A percentile compares a stretch with the other conserved stretches of the same genome.
Evolutionary conservation across 2,113 vertebrate genomes (phyloP).

Genomic region (Tursiops truncatus): DNA sequence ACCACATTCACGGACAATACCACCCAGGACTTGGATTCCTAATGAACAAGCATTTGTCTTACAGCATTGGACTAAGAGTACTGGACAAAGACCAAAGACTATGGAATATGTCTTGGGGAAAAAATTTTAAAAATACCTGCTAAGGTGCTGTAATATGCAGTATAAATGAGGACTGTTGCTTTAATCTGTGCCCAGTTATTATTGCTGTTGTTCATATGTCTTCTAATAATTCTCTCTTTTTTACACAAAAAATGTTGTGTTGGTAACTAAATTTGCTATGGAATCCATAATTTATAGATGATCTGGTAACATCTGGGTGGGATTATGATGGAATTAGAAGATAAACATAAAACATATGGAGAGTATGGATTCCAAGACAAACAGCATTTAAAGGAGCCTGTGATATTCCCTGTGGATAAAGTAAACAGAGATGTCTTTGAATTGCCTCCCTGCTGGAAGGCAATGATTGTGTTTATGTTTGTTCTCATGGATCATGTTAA

Average conservation of each 20-base stretch:
- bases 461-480: conserved; percentile 30
- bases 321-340: conserved; percentile 68
- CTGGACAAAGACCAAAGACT: not conserved
- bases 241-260: not conserved
- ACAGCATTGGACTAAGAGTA: not conserved
- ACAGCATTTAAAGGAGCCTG: conserved; percentile 43
- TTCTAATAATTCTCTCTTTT: not conserved
- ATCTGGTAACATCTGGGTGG: conserved; percentile 63
- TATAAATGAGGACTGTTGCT: not conserved
- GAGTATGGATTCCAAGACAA: conserved; percentile 52
- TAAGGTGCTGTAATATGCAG: not conserved
- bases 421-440: conserved; percentile 23
- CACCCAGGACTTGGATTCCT: not conserved
- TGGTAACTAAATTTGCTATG: conserved; percentile 42
- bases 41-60: not conserved
- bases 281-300: conserved; percentile 39
- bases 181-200: not conserved
- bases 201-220: not conserved
- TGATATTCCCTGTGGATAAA: conserved; percentile 40
- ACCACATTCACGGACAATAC: not conserved
- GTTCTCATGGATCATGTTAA: conserved; percentile 37
- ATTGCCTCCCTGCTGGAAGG: conserved; percentile 18
- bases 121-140: not conserved
- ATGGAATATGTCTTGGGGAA: not conserved
- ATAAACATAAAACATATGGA: conserved; percentile 60